These are phyloP conservation scores for Mylabris sibirica DNA, from an alignment of 2,888 invertebrate genomes.

Conservation along the genomic window DNA sequence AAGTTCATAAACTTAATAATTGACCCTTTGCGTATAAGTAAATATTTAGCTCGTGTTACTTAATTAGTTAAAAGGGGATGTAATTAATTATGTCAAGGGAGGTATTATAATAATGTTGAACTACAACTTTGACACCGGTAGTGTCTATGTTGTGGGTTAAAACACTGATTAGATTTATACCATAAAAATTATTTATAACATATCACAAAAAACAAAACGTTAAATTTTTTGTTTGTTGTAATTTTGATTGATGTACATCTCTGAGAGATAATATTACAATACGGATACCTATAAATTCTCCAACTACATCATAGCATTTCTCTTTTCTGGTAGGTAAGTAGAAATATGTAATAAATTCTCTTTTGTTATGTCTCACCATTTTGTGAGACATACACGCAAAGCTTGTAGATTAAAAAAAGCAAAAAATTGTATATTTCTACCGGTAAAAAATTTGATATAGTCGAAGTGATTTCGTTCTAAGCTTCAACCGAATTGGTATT, in stretches of 20 bases:
- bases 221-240: neutral
- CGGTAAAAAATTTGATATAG: neutral
- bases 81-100: conserved; percentile 33
- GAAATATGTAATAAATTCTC: conserved; percentile 3
- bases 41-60: conserved; percentile 27
- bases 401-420: neutral
- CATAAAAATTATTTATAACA: conserved; percentile 7
- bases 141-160: neutral
- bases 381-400: neutral
- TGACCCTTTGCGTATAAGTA: conserved; percentile 30
- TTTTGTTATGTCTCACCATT: conserved; percentile 4
- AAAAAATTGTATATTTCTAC: neutral
- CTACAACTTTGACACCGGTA: neutral
- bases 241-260: neutral
- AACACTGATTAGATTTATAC: neutral
- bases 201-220: neutral
- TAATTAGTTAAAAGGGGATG: conserved; percentile 35
- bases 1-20: conserved; percentile 14
- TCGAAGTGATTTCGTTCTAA: neutral
- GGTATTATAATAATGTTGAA: conserved; percentile 23
- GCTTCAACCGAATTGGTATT: neutral
- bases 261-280: conserved; percentile 11
- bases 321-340: neutral
- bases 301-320: neutral
- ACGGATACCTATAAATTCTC: neutral